Conservation (phyloP, 2,888 invertebrate species). For the Phengaris arion region DNA sequence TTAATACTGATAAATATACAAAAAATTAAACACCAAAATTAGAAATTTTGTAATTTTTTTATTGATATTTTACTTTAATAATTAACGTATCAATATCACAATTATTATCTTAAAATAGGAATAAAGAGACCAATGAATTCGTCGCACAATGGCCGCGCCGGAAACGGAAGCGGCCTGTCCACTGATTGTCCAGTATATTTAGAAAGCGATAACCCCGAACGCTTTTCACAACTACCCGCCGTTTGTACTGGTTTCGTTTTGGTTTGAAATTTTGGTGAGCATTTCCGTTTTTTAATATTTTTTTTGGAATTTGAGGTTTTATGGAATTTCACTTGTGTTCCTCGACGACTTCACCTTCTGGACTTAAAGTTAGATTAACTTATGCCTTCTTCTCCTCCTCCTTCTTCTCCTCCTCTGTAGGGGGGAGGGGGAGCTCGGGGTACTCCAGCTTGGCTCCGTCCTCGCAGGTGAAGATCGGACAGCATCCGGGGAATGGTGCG, state of each 20-base stretch:
- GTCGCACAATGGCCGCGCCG: constrained; percentile 51
- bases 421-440: constrained; percentile 84
- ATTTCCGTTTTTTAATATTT: background rate
- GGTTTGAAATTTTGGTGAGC: constrained; percentile 19
- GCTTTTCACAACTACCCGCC: constrained; percentile 16
- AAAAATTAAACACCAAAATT: constrained; percentile 37
- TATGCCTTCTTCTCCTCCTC: constrained; percentile 67
- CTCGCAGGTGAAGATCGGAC: constrained; percentile 92
- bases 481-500: constrained; percentile 91
- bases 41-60: constrained; percentile 76
- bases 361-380: constrained; percentile 42
- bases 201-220: constrained; percentile 39
- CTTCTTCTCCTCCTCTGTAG: constrained; percentile 60
- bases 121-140: constrained; percentile 44
- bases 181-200: constrained; percentile 37
- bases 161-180: constrained; percentile 57
- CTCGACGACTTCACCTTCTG: constrained; percentile 11
- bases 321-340: background rate
- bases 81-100: constrained; percentile 69
- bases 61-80: constrained; percentile 67
- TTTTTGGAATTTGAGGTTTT: background rate
- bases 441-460: constrained; percentile 91
- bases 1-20: background rate
- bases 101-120: constrained; percentile 62
- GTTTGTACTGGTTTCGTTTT: constrained; percentile 27